phyloP scores from a whole-genome alignment of 2,888 invertebrate species.

The Carcina quercana region DNA sequence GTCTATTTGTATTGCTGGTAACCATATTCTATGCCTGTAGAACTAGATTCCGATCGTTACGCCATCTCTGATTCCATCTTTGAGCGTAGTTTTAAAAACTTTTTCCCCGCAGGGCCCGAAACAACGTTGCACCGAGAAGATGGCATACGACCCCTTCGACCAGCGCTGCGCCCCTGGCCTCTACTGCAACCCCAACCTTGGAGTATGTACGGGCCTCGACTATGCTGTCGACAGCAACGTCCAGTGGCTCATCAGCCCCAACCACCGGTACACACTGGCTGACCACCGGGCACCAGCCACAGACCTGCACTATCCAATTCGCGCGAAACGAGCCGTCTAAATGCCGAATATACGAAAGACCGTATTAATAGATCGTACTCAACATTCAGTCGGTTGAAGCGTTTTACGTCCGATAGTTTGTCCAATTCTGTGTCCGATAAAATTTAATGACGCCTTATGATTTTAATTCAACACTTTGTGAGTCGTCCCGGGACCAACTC shows the following conservation, averaged over 20 bases:
- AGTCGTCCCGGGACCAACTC: too few species aligned
- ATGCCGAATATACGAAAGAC: not conserved
- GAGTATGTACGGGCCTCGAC: constrained; percentile 43
- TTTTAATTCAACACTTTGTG: too few species aligned
- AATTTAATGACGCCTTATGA: too few species aligned
- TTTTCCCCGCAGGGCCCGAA: constrained; percentile 12
- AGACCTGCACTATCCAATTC: constrained; percentile 1
- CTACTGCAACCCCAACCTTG: constrained; percentile 42
- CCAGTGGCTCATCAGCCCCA: constrained; percentile 32
- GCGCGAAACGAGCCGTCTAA: not conserved
- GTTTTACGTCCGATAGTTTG: too few species aligned
- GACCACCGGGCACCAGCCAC: not conserved
- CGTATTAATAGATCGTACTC: not conserved
- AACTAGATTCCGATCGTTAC: too few species aligned
- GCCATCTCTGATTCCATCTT: too few species aligned
- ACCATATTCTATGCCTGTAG: too few species aligned
- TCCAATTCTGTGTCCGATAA: too few species aligned
- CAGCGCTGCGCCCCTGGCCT: constrained; percentile 52
- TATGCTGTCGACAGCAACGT: constrained; percentile 32
- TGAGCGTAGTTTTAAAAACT: too few species aligned
- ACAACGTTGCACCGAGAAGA: constrained; percentile 55
- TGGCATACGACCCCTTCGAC: constrained; percentile 41
- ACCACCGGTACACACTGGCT: constrained; percentile 9
- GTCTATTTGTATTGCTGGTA: too few species aligned
- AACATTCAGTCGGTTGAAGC: too few species aligned